Evolutionary conservation across 2,797 vertebrate species (phyloP).

Genomic region (Loris lydekkerianus): DNA sequence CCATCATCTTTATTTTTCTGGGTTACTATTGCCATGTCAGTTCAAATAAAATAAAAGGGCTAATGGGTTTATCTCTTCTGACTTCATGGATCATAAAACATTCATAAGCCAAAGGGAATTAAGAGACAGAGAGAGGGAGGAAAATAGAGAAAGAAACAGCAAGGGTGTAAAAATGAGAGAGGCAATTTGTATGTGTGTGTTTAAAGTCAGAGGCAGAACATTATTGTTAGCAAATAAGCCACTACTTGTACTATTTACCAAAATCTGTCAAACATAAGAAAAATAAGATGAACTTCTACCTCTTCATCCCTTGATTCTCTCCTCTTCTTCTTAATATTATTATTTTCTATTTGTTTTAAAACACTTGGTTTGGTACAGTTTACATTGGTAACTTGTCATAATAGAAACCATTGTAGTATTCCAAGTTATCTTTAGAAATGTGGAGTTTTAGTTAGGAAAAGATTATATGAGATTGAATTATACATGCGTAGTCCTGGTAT

Average conservation of each 20-base stretch:
- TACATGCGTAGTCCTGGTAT: background rate
- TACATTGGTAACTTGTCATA: background rate
- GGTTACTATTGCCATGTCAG: background rate
- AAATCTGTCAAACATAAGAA: background rate
- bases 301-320: background rate
- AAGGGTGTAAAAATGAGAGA: background rate
- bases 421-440: background rate
- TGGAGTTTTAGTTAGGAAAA: background rate
- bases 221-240: background rate
- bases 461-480: background rate
- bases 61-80: background rate
- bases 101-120: background rate
- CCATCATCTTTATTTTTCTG: background rate
- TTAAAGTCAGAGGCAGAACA: background rate
- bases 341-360: background rate
- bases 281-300: background rate
- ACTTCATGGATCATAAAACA: background rate
- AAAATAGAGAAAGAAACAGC: background rate
- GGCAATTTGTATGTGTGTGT: background rate
- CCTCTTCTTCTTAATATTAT: background rate
- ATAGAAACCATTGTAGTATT: background rate
- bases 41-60: background rate
- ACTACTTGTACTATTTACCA: background rate
- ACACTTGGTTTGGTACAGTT: background rate
- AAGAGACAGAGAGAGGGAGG: background rate